These are phyloP conservation scores for Xenopus laevis DNA, from an alignment of 2,113 vertebrate genomes.

Conservation along the genomic window DNA sequence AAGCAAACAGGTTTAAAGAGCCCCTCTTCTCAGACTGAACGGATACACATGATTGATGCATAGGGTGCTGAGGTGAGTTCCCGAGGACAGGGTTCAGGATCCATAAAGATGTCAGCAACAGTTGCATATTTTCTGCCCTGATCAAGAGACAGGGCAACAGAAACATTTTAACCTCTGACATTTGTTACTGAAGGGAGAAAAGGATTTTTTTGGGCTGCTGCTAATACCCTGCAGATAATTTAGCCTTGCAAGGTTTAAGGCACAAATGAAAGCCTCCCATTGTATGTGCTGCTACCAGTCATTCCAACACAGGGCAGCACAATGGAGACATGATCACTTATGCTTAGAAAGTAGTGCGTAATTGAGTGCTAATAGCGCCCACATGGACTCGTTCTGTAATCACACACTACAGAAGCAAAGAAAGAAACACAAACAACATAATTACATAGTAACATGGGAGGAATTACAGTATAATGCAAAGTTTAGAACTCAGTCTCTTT, in stretches of 20 bases:
- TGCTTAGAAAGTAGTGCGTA: constrained; percentile 2
- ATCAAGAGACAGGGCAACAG: constrained; percentile 52
- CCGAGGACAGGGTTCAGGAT: constrained; percentile 50
- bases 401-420: constrained; percentile 12
- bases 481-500: background rate
- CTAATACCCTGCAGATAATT: constrained; percentile 1
- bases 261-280: constrained; percentile 6
- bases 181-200: background rate
- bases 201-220: background rate
- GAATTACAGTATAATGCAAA: background rate
- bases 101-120: constrained; percentile 56
- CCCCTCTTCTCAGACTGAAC: constrained; percentile 61
- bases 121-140: constrained; percentile 47
- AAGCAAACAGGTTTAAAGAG: constrained; percentile 51
- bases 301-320: background rate
- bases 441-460: constrained; percentile 12
- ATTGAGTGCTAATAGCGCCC: constrained; percentile 27
- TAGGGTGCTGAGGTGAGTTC: constrained; percentile 33
- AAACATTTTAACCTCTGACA: constrained; percentile 50
- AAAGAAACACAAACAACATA: constrained; percentile 22
- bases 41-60: constrained; percentile 68
- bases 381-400: constrained; percentile 19
- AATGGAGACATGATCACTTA: background rate
- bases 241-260: background rate
- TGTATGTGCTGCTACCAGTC: constrained; percentile 7